A percentile compares a stretch with the other conserved stretches of the same genome.
Conservation (phyloP, 2,797 vertebrate species). For the Nasua narica region DNA sequence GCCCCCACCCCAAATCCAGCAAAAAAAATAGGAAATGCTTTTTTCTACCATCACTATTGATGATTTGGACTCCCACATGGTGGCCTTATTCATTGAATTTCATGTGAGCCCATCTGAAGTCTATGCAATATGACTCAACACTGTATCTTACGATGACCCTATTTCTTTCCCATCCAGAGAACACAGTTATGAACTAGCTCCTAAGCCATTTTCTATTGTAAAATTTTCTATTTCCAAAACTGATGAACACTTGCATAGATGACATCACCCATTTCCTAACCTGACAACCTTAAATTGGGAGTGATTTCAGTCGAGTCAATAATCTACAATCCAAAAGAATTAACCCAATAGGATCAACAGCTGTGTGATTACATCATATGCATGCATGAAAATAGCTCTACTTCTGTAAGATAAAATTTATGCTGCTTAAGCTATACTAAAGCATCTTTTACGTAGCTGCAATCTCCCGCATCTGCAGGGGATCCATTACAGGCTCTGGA, state of each 20-base stretch:
- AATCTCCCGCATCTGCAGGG: not conserved
- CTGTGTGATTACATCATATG: not conserved
- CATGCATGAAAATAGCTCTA: not conserved
- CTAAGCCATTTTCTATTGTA: too few relatives aligned
- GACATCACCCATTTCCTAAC: too few relatives aligned
- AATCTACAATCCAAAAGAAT: too few relatives aligned
- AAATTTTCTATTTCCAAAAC: too few relatives aligned
- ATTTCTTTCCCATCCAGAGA: not conserved
- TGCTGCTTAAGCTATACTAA: not conserved
- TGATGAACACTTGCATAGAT: too few relatives aligned
- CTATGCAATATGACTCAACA: not conserved
- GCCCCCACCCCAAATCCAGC: too few relatives aligned
- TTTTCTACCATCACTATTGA: not conserved
- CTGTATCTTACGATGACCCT: not conserved
- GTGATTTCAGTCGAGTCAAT: too few relatives aligned
- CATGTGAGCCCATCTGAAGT: not conserved
- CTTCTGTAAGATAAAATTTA: not conserved
- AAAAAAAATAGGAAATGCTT: not conserved
- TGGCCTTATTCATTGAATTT: not conserved
- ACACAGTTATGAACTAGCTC: too few relatives aligned
- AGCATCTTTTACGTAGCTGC: not conserved
- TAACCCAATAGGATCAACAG: not conserved
- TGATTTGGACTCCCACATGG: not conserved
- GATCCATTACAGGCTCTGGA: not conserved
- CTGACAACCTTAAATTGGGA: too few relatives aligned